phyloP scores from a whole-genome alignment of 2,888 invertebrate genomes.

The Cotesia congregata region DNA sequence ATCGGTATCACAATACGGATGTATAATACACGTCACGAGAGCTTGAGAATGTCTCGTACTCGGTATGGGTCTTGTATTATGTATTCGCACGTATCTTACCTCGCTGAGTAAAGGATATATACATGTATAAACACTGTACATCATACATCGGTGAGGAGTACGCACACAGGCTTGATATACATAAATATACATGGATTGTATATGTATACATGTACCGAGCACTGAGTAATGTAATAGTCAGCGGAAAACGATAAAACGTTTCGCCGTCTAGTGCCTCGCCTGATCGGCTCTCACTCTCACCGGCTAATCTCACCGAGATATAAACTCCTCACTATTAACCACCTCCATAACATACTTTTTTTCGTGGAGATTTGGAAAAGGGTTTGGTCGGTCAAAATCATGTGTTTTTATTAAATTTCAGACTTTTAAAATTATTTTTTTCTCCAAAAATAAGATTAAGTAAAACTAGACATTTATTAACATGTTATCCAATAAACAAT shows the following conservation, averaged over 20 bases:
- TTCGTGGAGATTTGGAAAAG: too few relatives aligned
- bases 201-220: constrained; percentile 16
- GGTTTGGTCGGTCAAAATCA: too few relatives aligned
- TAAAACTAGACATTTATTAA: too few relatives aligned
- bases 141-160: constrained; percentile 21
- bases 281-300: constrained; percentile 36
- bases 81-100: constrained; percentile 7
- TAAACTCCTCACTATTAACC: neutral
- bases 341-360: too few relatives aligned
- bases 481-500: too few relatives aligned
- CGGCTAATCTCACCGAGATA: constrained; percentile 19
- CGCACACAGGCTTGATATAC: constrained; percentile 16
- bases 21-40: constrained; percentile 62
- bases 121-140: constrained; percentile 36
- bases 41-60: constrained; percentile 50
- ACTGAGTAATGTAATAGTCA: constrained; percentile 26
- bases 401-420: too few relatives aligned
- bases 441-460: too few relatives aligned
- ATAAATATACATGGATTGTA: constrained; percentile 22
- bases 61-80: neutral
- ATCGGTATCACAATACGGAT: constrained; percentile 66
- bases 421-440: too few relatives aligned
- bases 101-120: constrained; percentile 20
- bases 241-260: constrained; percentile 42
- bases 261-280: constrained; percentile 35